A percentile compares a stretch with the other conserved stretches of the same genome.
Evolutionary conservation across 2,797 vertebrate genomes (phyloP).

Genomic region (Channa striata): DNA sequence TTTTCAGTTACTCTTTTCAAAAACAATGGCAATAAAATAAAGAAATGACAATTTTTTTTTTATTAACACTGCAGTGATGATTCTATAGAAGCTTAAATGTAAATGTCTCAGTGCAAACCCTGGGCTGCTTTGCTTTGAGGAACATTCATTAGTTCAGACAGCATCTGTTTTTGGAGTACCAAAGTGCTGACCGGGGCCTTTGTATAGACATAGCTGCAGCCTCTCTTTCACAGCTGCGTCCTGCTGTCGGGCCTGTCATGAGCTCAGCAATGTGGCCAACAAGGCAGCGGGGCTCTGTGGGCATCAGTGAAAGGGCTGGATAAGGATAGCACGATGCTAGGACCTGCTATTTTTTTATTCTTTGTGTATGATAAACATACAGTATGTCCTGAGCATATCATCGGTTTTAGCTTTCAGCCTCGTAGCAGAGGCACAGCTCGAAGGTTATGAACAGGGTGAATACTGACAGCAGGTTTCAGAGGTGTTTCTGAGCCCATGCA

Average conservation of each 20-base stretch:
- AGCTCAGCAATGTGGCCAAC: constrained; percentile 38
- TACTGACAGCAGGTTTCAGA: too few species aligned
- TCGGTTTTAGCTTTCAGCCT: too few species aligned
- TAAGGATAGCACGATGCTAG: constrained; percentile 40
- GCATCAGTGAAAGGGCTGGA: constrained; percentile 34
- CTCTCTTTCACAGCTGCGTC: constrained; percentile 58
- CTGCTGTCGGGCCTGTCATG: constrained; percentile 47
- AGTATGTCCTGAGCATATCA: too few species aligned
- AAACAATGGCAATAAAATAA: background rate
- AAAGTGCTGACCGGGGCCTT: constrained; percentile 71
- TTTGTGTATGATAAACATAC: too few species aligned
- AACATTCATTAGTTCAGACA: constrained; percentile 62
- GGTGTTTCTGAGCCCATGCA: too few species aligned
- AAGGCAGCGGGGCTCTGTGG: constrained; percentile 30
- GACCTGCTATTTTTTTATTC: constrained; percentile 5
- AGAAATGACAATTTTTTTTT: background rate
- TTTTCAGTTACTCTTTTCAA: background rate
- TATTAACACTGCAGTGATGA: background rate
- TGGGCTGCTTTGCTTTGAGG: constrained; percentile 35
- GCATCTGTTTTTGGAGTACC: constrained; percentile 71
- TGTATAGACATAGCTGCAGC: constrained; percentile 64
- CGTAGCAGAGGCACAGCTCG: too few species aligned
- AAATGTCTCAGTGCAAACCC: constrained; percentile 53
- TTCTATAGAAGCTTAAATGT: background rate
- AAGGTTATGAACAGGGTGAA: too few species aligned